phyloP scores from a whole-genome alignment of 2,797 vertebrate species.

The Eulemur mongoz region DNA sequence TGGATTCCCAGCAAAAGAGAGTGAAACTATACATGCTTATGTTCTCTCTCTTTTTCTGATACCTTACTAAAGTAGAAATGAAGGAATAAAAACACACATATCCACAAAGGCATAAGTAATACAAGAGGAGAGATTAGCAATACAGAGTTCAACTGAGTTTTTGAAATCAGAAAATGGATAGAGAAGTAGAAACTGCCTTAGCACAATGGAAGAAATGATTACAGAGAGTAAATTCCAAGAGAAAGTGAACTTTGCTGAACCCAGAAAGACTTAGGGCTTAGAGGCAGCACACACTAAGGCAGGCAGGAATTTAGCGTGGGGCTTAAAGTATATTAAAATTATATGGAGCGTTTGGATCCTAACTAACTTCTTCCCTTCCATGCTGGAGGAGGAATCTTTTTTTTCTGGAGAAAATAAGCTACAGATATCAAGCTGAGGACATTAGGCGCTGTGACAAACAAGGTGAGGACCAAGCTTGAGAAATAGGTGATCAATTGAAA shows the following conservation, averaged over 20 bases:
- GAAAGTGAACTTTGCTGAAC: not conserved
- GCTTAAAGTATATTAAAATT: not conserved
- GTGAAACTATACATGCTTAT: not conserved
- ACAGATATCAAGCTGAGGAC: not conserved
- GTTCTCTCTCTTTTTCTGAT: not conserved
- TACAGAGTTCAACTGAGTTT: not conserved
- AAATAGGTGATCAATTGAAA: not conserved
- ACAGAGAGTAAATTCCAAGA: not conserved
- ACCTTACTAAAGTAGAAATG: not conserved
- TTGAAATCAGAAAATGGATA: not conserved
- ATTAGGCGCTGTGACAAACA: not conserved
- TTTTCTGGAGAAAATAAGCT: conserved; percentile 28
- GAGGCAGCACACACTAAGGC: not conserved
- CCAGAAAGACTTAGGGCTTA: not conserved
- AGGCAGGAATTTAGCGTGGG: not conserved
- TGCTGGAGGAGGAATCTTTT: not conserved
- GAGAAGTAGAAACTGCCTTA: not conserved
- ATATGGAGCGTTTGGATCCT: not conserved
- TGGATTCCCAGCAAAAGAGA: not conserved
- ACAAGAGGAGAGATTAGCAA: not conserved
- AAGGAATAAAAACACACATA: not conserved
- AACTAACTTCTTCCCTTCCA: not conserved
- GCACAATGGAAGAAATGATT: not conserved
- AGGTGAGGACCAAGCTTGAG: not conserved
- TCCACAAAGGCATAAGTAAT: not conserved